phyloP scores from a whole-genome alignment of 2,113 vertebrate species.

The Pyxicephalus adspersus region DNA sequence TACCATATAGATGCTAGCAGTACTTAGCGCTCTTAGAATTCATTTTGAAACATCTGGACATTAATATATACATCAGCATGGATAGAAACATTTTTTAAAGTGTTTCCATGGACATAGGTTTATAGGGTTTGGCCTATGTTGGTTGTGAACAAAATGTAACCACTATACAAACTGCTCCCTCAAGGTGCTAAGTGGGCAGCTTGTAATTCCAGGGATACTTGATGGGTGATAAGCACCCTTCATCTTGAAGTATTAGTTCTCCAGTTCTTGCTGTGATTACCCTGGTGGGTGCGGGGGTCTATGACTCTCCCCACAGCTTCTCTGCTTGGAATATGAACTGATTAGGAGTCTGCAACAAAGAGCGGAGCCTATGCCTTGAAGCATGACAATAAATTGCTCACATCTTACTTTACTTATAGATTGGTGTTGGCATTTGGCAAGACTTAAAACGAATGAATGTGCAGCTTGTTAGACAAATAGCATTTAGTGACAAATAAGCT shows the following conservation, averaged over 20 bases:
- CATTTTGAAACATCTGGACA: no score
- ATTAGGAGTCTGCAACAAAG: not conserved
- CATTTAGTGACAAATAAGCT: not conserved
- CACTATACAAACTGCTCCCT: not conserved
- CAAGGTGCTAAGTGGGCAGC: not conserved
- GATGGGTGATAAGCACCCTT: not conserved
- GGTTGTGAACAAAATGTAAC: not conserved
- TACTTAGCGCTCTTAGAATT: no score
- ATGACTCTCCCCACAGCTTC: not conserved
- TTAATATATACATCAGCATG: no score
- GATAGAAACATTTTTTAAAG: no score
- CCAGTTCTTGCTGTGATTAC: not conserved
- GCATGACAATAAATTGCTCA: conserved; percentile 10
- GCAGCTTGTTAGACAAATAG: not conserved
- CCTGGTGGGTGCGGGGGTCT: no score
- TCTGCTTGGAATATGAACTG: not conserved
- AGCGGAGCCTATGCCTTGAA: not conserved
- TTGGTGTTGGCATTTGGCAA: not conserved
- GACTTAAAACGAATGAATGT: not conserved
- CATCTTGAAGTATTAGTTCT: not conserved
- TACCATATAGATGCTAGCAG: no score
- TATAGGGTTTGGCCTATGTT: not conserved
- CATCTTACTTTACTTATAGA: not conserved
- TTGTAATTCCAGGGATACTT: not conserved
- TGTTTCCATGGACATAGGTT: no score